Base-by-base conservation (phyloP, 2,113 vertebrate species). In the Edolisoma coerulescens region DNA sequence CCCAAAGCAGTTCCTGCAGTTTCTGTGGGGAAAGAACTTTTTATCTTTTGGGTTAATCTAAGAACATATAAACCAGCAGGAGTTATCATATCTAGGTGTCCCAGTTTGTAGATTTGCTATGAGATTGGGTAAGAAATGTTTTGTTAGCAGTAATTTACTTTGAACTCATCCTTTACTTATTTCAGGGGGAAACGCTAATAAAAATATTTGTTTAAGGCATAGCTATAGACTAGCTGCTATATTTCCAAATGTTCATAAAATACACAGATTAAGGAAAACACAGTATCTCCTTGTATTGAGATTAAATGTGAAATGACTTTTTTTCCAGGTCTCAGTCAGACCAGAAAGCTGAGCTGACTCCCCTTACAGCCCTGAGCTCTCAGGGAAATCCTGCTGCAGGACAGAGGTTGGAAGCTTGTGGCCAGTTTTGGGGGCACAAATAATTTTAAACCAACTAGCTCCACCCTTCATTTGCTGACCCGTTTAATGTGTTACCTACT, bases 321-420 rank as follows among this genome's bases (percentile, higher is more conserved):
- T 45, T 14, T 10, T 16, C 60, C 11, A 35, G 37, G 28, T 65
- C 10, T 79, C 50, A 60, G 68, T 42, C 0, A 6, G 22, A 63
- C 50, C 57, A 83, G 57, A n/a, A 71, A 83, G n/a, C 33, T 82
- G 16, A 84, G 27, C 16, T 57, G 65, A n/a, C 27, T 60, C 20
- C 20, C 27, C 10, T 68, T 30, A 56, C 0, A 37, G 5, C 5
- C 21, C 12, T 0, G 0, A 63, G 17, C 35, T 89, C 39, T 18
- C 13, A 54, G 22, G 68, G 52, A 70, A 87, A 53, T 14, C 15
- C 45, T 53, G 52, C 19, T 63, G 15, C 16, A 77, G 28, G 35
- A 68, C 23, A 84, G 57, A 78, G 24, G 8, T 5, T 41, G 28
- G 41, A 83, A 76, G 44, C 1, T 1, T 39, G 15, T 8, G 13